Base-by-base conservation (phyloP, 1,140 invertebrate species). In the Halotydeus destructor region DNA sequence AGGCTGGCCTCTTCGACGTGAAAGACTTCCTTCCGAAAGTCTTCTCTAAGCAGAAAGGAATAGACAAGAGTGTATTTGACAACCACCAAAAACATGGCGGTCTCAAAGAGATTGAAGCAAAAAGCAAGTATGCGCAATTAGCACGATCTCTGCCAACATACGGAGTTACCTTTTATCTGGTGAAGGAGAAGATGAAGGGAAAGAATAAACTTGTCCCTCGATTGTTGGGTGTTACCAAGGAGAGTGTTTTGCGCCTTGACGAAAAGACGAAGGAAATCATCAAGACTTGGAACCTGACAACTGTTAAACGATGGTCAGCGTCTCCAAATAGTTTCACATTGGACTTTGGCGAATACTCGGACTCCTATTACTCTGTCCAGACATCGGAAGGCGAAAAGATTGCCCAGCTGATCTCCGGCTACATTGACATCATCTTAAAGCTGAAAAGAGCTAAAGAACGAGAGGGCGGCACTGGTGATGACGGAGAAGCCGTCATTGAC, bases 341-440 rank as follows among this genome's bases (percentile, higher is more conserved):
- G 27, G 94, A 99, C 66, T 99, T 99, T 65, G 94, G 94, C 1
- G 94, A 99, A 58, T 98, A 99, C 60, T 85, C 88, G 22, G 89
- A 97, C 61, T 75, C 81, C 52, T 98, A 97, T 65, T 99, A 98
- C 64, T 93, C 86, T 26, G 91, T 98, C 26, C 89, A 99, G 60
- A 98, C 94, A 0, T 80, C 83, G 2, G 93, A 99, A 62, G 93
- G 88, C 5, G 93, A 99, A 61, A 91, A 96, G 63, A 99, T 98
- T 52, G 74, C 91, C 40, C 86, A 94, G 56, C 70, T 98, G 24
- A 98, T 99, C 55, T 78, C 86, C 41, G 94, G 93, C 22, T 99
- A 99, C 62, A 98, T 99, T 55, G 94, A 99, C 63, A 99, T 99
- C 55, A 98, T 99, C 49, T 64, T 98, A 40, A 94, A 93, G 62